Base-by-base conservation (phyloP, 1,140 invertebrate species). In the Anoplophora glabripennis region DNA sequence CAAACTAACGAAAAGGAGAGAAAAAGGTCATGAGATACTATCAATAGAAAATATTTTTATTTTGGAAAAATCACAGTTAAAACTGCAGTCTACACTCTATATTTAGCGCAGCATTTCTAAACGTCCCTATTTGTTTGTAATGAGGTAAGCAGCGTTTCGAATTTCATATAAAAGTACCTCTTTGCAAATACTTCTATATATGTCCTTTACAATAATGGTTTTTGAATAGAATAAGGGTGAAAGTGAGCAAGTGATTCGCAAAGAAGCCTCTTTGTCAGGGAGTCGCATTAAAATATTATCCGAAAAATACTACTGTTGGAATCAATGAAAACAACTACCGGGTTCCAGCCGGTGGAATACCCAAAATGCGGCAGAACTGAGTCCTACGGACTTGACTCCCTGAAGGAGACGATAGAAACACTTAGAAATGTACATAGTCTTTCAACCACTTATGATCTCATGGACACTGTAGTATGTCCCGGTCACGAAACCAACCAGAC, bases 401-500 rank as follows among this genome's bases (percentile, higher is more conserved):
- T 55, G 53, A 34, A 41, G 18, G 33, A 48, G 40, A 36, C 46
- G 36, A 15, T 35, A 60, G 52, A 45, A 54, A 47, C 53, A 57
- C 53, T 45, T 33, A 18, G 44, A 34, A 53, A 33, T 53, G n/a
- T 45, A 57, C 37, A 64, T 57, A 10, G 42, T 57, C 12, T 35
- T 42, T 48, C 36, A 57, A 70, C 59, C 48, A 49, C 63, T 34
- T 33, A 73, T 59, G 33, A 75, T 76, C 53, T 73, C 74, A 8
- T 58, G 61, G 46, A 75, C 55, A 62, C 71, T 68, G 52, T 69
- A 72, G 49, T 75, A 75, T 14, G 70, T 71, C n/a, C 74, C 74
- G 21, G 71, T 71, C 1, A 73, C 15, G 40, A 76, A 65, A 14
- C 85, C 86, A 3, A 67, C 53, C 35, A 85, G 48, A 1, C 86